These are phyloP conservation scores for Caiman crocodilus DNA, from an alignment of 2,797 vertebrate species.

Conservation along the genomic window DNA sequence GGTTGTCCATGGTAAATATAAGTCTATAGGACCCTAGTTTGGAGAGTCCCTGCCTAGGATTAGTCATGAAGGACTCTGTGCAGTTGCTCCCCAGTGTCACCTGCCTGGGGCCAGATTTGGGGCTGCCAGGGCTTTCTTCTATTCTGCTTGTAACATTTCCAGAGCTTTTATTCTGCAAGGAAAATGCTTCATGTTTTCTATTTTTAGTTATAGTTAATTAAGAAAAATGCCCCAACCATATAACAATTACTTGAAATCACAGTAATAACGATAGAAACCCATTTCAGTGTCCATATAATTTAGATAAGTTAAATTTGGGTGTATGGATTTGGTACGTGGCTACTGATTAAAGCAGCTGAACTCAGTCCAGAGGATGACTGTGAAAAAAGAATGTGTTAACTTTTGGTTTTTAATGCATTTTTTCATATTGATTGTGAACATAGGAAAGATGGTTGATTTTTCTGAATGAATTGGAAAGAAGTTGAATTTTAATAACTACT, in stretches of 20 bases:
- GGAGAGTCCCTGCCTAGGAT: too few species aligned
- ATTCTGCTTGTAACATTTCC: not conserved
- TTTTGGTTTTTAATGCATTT: not conserved
- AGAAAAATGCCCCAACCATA: not conserved
- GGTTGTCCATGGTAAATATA: too few species aligned
- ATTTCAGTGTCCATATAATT: accelerated
- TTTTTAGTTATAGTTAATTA: not conserved
- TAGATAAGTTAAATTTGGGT: too few species aligned
- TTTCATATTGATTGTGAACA: not conserved
- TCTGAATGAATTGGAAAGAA: not conserved
- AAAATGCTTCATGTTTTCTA: not conserved
- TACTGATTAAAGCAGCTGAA: accelerated
- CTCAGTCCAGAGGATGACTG: not conserved
- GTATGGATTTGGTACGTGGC: not conserved
- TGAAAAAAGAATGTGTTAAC: accelerated
- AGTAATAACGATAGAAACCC: not conserved
- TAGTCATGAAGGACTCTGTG: too few species aligned
- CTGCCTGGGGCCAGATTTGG: too few species aligned
- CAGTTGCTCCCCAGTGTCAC: too few species aligned
- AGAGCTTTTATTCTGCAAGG: not conserved
- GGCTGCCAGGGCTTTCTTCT: too few species aligned
- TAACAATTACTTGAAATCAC: accelerated
- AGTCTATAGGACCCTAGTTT: too few species aligned
- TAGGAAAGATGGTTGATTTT: accelerated
- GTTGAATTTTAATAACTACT: not conserved